Percentiles rank a stretch among this genome's conserved stretches.
Conservation (phyloP, 2,797 vertebrate genomes). For the Amblyraja radiata region DNA sequence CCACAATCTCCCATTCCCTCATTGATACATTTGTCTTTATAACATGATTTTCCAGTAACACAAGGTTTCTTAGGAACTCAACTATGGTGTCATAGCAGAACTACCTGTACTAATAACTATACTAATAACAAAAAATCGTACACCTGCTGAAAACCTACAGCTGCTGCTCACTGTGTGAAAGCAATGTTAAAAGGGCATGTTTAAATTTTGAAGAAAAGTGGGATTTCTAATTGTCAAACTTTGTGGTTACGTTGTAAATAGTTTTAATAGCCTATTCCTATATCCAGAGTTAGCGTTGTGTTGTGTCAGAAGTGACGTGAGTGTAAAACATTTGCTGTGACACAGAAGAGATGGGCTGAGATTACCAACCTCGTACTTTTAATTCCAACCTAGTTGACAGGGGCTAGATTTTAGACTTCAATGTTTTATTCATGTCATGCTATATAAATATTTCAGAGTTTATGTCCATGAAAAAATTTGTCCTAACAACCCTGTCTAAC, state of each 20-base stretch:
- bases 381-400: not conserved
- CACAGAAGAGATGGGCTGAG: not conserved
- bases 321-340: not conserved
- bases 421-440: constrained; percentile 17
- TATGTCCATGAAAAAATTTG: constrained; percentile 12
- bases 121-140: not conserved
- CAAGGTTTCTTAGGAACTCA: too few species aligned
- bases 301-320: not conserved
- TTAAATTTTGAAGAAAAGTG: not conserved
- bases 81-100: too few species aligned
- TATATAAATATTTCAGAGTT: constrained; percentile 25
- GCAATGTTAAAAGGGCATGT: not conserved
- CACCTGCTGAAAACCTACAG: not conserved
- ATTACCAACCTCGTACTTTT: not conserved
- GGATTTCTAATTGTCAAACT: not conserved
- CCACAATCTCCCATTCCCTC: too few species aligned
- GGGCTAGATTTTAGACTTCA: not conserved
- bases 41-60: too few species aligned
- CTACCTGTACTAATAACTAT: not conserved
- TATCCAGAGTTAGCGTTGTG: not conserved
- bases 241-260: too few species aligned
- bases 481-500: constrained; percentile 4
- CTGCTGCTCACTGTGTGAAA: not conserved
- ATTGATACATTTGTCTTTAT: too few species aligned
- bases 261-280: not conserved